phyloP scores from a whole-genome alignment of 2,797 vertebrate species.

The Ptychadena robeensis region DNA sequence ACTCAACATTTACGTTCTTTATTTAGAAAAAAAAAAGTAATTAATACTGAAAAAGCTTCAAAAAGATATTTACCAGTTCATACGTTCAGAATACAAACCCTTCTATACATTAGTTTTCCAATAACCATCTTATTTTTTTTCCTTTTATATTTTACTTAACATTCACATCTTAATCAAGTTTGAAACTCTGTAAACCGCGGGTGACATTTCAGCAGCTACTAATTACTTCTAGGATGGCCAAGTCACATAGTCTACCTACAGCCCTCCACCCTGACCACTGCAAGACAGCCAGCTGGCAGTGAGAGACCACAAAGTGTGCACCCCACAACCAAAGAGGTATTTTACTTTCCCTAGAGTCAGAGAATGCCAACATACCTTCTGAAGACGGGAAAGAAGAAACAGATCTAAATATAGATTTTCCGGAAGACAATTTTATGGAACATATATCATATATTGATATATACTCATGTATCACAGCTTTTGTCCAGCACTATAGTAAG shows the following conservation, averaged over 20 bases:
- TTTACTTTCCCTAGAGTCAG: conserved; percentile 61
- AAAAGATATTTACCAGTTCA: conserved; percentile 71
- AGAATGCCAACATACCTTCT: conserved; percentile 63
- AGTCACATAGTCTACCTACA: conserved; percentile 61
- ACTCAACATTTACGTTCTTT: conserved; percentile 71
- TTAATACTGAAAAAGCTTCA: conserved; percentile 74
- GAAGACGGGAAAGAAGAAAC: conserved; percentile 51
- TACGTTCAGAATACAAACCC: conserved; percentile 72
- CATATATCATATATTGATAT: not conserved
- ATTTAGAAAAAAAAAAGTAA: conserved; percentile 76
- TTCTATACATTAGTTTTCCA: conserved; percentile 60
- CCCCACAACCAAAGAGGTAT: conserved; percentile 64
- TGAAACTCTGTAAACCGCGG: conserved; percentile 23
- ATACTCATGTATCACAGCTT: conserved; percentile 62
- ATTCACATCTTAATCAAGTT: conserved; percentile 43
- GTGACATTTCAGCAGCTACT: conserved; percentile 31
- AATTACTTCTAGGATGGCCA: conserved; percentile 20
- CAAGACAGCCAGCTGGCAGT: conserved; percentile 49
- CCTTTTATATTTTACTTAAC: not conserved
- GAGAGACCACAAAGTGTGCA: conserved; percentile 53
- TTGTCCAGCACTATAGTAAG: conserved; percentile 78
- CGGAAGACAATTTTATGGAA: conserved; percentile 77
- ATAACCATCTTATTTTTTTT: not conserved
- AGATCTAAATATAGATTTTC: conserved; percentile 65
- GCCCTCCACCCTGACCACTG: conserved; percentile 63